Evolutionary conservation across 2,888 invertebrate species (phyloP), one percentile per base, ranked within the genome.

Genomic region (Melanophora roralis): DNA sequence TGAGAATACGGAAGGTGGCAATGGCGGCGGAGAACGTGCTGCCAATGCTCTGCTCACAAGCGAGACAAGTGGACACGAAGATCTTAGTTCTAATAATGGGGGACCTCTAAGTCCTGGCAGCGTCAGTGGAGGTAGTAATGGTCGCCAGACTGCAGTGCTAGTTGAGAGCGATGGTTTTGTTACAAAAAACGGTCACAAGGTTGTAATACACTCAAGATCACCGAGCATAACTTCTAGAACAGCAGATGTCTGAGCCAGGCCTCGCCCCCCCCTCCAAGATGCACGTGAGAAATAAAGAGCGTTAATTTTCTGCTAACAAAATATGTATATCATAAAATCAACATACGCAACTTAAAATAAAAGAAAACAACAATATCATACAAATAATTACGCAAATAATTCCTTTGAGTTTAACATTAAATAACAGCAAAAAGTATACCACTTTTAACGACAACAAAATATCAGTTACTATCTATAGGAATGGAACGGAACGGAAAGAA

Each of bases 161-260:
- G 94, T 96, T 88, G 94, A 95, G 90, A 94, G 94, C 90, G 96
- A 95, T 90, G 94, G 95, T 82, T 95, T 93, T 90, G 93, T 94
- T 86, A 95, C 94, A 87, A 95, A 95, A 92, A 96, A 96, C 90
- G 95, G 95, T 87, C 96, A 96, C 91, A 95, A 95, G 90, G 96
- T 97, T 91, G 96, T 97, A 91, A 94, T 96, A 90, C 95, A 95
- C 91, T 95, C 89, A 91, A 94, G 95, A 90, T 96, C 96, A 89
- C 94, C 95, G 89, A 95, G 95, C 90, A 93, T 95, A 90, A 94
- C 95, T 89, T 96, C 96, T 86, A 92, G 93, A 88, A 93, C 94
- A 86, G 94, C 94, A 88, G 95, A 96, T 91, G 96, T 96, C 91
- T 96, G 95, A 95, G 94, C 94, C 89, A 92, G 92, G 92, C 92